Evolutionary conservation across 2,888 invertebrate genomes (phyloP), one percentile per base, ranked within the genome.

Genomic region (Chorisops tibialis): DNA sequence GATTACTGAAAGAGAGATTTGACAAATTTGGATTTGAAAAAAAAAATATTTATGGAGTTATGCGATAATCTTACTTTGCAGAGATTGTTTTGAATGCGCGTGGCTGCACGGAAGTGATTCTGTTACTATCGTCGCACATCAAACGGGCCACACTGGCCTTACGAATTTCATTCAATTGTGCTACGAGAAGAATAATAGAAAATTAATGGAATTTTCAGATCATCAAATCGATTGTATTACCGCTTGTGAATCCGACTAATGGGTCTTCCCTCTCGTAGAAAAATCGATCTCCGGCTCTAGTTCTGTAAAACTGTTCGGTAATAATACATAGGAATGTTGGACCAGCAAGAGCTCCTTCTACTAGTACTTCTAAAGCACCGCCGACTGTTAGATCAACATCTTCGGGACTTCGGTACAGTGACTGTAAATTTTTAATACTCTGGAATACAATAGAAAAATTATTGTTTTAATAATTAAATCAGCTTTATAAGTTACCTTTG

Each of bases 351-450:
- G 93, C 86, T 0, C 89, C 92, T 0, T 85, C 84, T 1, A 92
- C 87, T 62, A 87, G 87, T 1, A 78, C 77, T 76, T 96, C 96
- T 54, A 93, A 74, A 0, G 92, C 85, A 0, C 89, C 94, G 1
- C 88, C 96, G 6, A 93, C 89, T 12, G 90, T 91, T 61, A 95
- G 75, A 69, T 96, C 95, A 1, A 96, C 88, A 74, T 95, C 94
- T 59, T 90, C 87, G 0, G 87, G 86, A 48, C 81, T 82, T 63
- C 84, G 85, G 77, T 91, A 92, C 1, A 90, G 72, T 0, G 78
- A 71, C 63, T 83, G 77, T 9, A 93, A 78, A 65, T 84, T 83
- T 62, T 82, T 78, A 38, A 92, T 83, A 69, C 87, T 63, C 74
- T 73, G 41, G 11, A 56, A 38, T 30, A 16, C 14, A 30, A 60